A percentile compares a stretch with the other conserved stretches of the same genome.
Evolutionary conservation across 2,888 invertebrate genomes (phyloP).

Genomic region (Caenorhabditis virilis): DNA sequence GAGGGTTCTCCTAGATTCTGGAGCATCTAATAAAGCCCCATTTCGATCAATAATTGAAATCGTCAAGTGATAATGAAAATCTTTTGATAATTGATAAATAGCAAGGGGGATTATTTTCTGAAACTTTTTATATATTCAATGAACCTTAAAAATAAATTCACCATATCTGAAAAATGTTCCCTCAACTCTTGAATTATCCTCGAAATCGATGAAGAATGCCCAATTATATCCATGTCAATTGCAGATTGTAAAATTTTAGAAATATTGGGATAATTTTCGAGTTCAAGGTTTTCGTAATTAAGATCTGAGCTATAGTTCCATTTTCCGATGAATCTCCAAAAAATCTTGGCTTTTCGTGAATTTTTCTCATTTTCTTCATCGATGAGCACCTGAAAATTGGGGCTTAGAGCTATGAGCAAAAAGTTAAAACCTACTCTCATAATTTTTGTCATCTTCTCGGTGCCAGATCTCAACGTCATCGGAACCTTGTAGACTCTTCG

Average conservation of each 20-base stretch:
- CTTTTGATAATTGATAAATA: slow-evolving; percentile 6
- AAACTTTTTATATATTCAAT: background rate
- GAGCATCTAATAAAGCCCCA: slow-evolving; percentile 8
- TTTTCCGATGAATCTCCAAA: too few species aligned
- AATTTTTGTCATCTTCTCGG: background rate
- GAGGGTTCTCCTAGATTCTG: slow-evolving; percentile 19
- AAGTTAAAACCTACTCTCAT: background rate
- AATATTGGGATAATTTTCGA: background rate
- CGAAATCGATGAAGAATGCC: slow-evolving; percentile 1
- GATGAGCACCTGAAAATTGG: background rate
- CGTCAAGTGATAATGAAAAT: slow-evolving; percentile 10
- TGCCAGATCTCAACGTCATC: background rate
- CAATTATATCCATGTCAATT: slow-evolving; percentile 6
- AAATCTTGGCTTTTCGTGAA: too few species aligned
- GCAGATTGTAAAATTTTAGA: slow-evolving; percentile 1
- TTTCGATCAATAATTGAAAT: slow-evolving; percentile 22
- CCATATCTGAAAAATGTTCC: slow-evolving; percentile 11
- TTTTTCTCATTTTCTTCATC: too few species aligned
- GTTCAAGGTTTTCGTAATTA: background rate
- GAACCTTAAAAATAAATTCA: background rate
- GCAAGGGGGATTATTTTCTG: slow-evolving; percentile 14
- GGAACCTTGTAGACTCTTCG: background rate
- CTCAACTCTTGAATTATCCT: slow-evolving; percentile 5
- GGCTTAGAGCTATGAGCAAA: background rate
- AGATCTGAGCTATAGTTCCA: too few species aligned